phyloP scores from a whole-genome alignment of 2,888 invertebrate genomes.

The Meganola albula region DNA sequence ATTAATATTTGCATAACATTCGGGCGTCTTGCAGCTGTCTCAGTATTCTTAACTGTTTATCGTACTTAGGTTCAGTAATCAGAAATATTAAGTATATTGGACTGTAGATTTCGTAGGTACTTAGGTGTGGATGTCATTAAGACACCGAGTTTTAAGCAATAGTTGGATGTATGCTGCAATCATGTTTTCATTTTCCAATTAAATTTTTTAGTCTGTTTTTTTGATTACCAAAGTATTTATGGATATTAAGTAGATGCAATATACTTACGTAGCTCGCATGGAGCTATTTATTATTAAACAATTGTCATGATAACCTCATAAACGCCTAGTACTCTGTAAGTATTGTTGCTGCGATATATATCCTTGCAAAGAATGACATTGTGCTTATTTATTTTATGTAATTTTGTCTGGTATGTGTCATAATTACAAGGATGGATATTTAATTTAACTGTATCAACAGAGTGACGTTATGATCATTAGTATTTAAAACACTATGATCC shows the following conservation, averaged over 20 bases:
- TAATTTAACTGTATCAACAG: too few relatives aligned
- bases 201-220: constrained; percentile 46
- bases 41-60: constrained; percentile 35
- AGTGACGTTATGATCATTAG: constrained; percentile 11
- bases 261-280: background rate
- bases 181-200: constrained; percentile 33
- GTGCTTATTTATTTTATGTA: too few relatives aligned
- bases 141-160: constrained; percentile 19
- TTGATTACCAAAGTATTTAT: constrained; percentile 69
- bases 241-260: constrained; percentile 30
- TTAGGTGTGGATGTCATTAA: constrained; percentile 26
- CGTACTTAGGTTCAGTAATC: constrained; percentile 32
- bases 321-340: constrained; percentile 11
- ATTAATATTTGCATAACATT: constrained; percentile 23
- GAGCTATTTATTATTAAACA: too few relatives aligned
- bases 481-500: constrained; percentile 32
- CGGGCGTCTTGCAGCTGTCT: constrained; percentile 31
- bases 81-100: constrained; percentile 20
- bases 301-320: too few relatives aligned
- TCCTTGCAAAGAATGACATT: too few relatives aligned
- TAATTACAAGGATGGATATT: too few relatives aligned
- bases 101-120: constrained; percentile 29
- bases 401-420: too few relatives aligned
- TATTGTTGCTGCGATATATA: constrained; percentile 18
- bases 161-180: constrained; percentile 16